Base-by-base conservation (phyloP, 2,797 vertebrate species). In the Esox masquinongy region DNA sequence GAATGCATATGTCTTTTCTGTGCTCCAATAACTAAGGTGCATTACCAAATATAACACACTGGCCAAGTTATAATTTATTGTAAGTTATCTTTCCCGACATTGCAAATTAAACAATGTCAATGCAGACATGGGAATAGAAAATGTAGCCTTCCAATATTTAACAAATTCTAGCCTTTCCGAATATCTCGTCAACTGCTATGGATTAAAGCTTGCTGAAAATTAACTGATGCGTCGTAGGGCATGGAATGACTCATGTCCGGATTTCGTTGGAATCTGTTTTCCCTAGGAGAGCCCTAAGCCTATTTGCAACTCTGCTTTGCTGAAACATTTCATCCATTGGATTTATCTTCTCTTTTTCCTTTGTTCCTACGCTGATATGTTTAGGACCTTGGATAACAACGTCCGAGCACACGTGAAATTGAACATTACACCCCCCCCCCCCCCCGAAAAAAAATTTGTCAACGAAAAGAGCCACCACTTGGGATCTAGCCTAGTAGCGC, bases 311-410 rank as follows among this genome's bases (percentile, higher is more conserved):
- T 76, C 81, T 79, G 85, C 76, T 47, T 75, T 76, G 72, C 82
- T 83, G 77, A 87, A 82, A 77, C 53, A 31, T 81, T 89, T 91
- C 80, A 86, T 90, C 86, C 82, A 83, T 91, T 84, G 89, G 89
- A 87, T 92, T 91, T 92, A 90, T 92, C 77, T 86, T 83, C 84
- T 88, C 82, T 85, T 91, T 85, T 88, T 89, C 77, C 84, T 88
- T 89, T 92, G 87, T 92, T 90, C 86, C 87, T 85, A 85, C 88
- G 84, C 89, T 91, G 87, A 89, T 88, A 90, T 90, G 82, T 94
- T 94, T 91, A 93, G 93, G 93, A 92, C 82, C 86, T 87, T 84
- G 86, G 91, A 90, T 61, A 17, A 12, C 78, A 79, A 82, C 86
- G 88, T 88, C 83, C 69, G 87, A 85, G 49, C 72, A 80, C 77